phyloP scores from a whole-genome alignment of 2,113 vertebrate species.

The Osmerus mordax region DNA sequence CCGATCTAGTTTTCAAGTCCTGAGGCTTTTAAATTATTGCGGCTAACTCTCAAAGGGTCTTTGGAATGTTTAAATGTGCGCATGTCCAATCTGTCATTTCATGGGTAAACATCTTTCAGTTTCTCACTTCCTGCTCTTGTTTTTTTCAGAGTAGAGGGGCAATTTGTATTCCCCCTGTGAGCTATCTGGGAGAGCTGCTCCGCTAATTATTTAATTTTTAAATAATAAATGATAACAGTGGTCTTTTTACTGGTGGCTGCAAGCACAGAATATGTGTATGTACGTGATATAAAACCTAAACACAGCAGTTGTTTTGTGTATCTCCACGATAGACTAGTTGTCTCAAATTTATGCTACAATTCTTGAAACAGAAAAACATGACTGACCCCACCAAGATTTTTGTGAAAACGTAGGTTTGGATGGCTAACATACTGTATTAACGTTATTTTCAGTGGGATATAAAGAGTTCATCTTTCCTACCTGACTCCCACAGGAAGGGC shows the following conservation, averaged over 20 bases:
- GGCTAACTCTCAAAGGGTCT: not conserved
- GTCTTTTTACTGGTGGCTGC: too few species aligned
- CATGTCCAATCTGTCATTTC: slow-evolving; percentile 10
- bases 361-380: not conserved
- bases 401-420: too few species aligned
- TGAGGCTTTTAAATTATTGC: slow-evolving; percentile 2
- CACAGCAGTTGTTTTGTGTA: too few species aligned
- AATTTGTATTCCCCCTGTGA: not conserved
- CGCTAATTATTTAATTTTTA: not conserved
- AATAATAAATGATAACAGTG: not conserved
- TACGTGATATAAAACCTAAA: not conserved
- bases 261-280: not conserved
- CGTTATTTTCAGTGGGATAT: too few species aligned
- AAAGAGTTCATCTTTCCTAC: not conserved
- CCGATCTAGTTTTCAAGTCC: not conserved
- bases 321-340: too few species aligned
- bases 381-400: not conserved
- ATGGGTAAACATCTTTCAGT: not conserved
- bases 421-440: not conserved
- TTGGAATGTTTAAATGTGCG: not conserved
- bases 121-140: not conserved
- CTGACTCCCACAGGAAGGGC: slow-evolving; percentile 21
- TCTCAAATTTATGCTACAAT: too few species aligned
- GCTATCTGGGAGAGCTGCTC: not conserved
- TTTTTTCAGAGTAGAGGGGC: not conserved